Conservation (phyloP, 2,113 vertebrate genomes). For the Ia io region DNA sequence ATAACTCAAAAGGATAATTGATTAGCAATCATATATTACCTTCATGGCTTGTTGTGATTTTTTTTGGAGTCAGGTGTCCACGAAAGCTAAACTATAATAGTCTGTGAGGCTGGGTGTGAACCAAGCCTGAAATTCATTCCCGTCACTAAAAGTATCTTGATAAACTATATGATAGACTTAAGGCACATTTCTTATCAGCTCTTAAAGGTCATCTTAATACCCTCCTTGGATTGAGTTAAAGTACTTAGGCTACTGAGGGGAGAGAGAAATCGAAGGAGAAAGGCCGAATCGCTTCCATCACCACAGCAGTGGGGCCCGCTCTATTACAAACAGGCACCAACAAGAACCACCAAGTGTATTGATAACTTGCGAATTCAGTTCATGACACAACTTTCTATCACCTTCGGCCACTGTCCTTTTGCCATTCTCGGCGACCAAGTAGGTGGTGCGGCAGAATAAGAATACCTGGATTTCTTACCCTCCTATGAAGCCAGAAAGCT, state of each 20-base stretch:
- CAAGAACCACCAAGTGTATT: background rate
- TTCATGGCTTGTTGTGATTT: background rate
- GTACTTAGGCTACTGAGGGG: background rate
- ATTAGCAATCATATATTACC: background rate
- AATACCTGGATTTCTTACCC: background rate
- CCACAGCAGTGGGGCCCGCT: background rate
- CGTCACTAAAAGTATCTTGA: background rate
- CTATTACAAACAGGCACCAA: background rate
- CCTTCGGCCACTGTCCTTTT: background rate
- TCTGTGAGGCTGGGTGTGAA: background rate
- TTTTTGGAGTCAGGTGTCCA: background rate
- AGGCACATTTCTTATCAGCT: background rate
- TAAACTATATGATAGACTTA: background rate
- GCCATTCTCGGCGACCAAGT: background rate
- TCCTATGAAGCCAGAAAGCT: background rate
- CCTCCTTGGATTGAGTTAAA: background rate
- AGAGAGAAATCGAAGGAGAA: background rate
- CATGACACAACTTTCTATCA: background rate
- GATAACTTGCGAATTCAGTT: background rate
- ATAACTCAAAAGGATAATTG: slow-evolving; percentile 12
- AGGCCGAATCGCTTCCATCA: background rate
- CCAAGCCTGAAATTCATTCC: background rate
- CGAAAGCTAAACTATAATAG: background rate
- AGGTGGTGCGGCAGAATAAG: background rate
- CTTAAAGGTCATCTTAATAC: background rate